Evolutionary conservation across 2,113 vertebrate species (phyloP).

Genomic region (Corythornis madagascariensis): DNA sequence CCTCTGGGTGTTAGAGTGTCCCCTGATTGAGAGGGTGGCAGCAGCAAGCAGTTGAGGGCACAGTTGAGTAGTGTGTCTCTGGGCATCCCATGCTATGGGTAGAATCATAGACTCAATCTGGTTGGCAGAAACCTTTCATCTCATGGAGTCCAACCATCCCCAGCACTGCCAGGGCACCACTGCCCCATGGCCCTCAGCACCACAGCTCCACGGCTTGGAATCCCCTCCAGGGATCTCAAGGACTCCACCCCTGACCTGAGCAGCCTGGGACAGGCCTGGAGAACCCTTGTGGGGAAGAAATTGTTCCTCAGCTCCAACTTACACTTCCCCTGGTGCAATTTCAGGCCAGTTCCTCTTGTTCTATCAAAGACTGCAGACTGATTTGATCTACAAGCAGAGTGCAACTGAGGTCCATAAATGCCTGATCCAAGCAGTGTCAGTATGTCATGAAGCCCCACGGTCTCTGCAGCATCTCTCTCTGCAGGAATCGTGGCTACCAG

Average conservation of each 20-base stretch:
- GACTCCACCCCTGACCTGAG: too few species aligned
- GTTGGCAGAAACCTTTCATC: background rate
- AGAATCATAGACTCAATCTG: background rate
- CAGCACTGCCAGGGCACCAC: background rate
- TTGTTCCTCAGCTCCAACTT: too few species aligned
- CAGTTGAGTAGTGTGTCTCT: accelerated
- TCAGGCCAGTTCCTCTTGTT: too few species aligned
- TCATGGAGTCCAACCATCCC: background rate
- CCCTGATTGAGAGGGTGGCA: background rate
- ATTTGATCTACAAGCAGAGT: background rate
- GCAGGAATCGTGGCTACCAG: background rate
- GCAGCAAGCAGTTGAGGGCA: background rate
- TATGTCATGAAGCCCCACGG: background rate
- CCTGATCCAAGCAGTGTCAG: too few species aligned
- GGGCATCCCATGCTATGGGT: accelerated
- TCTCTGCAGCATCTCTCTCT: background rate
- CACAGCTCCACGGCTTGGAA: background rate
- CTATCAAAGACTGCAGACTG: background rate
- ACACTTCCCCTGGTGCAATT: too few species aligned
- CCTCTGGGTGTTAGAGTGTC: background rate
- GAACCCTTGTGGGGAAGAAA: too few species aligned
- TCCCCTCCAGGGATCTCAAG: too few species aligned
- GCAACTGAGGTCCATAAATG: background rate
- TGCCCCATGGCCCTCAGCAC: background rate
- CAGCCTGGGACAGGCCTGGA: too few species aligned